Evolutionary conservation across 2,888 invertebrate species (phyloP), one percentile per base, ranked within the genome.

Genomic region (Polydrusus tereticollis): DNA sequence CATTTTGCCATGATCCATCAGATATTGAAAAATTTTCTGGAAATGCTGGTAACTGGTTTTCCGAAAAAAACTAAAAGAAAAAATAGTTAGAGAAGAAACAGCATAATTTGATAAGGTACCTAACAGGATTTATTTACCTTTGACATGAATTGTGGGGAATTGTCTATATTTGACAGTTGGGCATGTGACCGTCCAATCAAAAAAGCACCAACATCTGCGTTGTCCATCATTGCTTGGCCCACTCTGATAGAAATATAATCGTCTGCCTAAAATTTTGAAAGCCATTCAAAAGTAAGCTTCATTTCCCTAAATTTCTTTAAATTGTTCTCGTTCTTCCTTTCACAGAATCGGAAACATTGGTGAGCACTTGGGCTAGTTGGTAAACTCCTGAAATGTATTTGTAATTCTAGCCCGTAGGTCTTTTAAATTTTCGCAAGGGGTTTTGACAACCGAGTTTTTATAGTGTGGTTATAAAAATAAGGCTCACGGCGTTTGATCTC

Each of bases 1-100:
- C 92, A 47, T 89, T 90, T 83, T 94, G 92, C 95, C 95, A 95
- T 73, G 90, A 89, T 38, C 93, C 94, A 82, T 94, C 92, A 66
- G 88, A 90, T 73, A 93, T 90, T 77, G 89, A 88, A 52, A 90
- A 87, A 83, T 91, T 92, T 78, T 89, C 88, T 77, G 91, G 90
- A 78, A 90, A 89, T 77, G 87, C 87, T 26, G 91, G 91, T 76
- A 91, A 82, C 72, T 83, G 83, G 20, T 79, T 79, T 76, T 86
- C 85, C 10, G 79, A 85, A 82, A 81, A 82, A 16, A 73, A 66
- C 79, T 79, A 33, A 74, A 77, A 75, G 43, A 60, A 29, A 38
- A 33, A 63, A 63, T 21, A 8, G 29, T 45, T 43, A 4, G 14
- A 18, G 10, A 12, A 18, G 16, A 45, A 62, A 41, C 36, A 36